Conservation (phyloP, 1,140 invertebrate species). For the Nasonia giraulti region DNA sequence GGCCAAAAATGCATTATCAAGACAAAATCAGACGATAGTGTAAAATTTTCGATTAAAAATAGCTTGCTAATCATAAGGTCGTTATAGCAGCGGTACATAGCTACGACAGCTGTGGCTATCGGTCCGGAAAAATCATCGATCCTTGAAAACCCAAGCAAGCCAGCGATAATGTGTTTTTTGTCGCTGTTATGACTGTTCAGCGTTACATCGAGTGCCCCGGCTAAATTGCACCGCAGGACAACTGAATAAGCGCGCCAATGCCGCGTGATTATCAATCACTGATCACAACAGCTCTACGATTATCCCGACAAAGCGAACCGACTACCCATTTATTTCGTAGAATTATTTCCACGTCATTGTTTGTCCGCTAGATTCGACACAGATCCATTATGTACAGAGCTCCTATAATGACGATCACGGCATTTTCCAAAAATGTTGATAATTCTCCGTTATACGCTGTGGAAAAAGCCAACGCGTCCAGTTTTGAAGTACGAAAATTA, state of each 20-base stretch:
- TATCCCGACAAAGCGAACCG: not conserved
- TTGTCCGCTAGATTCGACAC: too few relatives aligned
- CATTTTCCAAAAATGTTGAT: not conserved
- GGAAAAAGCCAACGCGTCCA: not conserved
- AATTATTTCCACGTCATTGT: not conserved
- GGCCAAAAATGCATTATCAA: not conserved
- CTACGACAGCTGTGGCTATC: constrained; percentile 30
- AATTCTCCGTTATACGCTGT: not conserved
- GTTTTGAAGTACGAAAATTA: not conserved
- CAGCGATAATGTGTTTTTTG: constrained; percentile 49
- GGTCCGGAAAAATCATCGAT: constrained; percentile 58
- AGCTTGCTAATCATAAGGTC: not conserved
- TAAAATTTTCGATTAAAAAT: constrained; percentile 21
- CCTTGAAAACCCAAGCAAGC: constrained; percentile 55
- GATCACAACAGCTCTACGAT: not conserved
- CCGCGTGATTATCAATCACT: constrained; percentile 23
- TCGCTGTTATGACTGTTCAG: constrained; percentile 21
- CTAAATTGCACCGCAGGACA: not conserved
- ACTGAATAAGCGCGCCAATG: not conserved
- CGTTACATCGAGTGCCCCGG: not conserved
- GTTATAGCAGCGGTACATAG: not conserved
- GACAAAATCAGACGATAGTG: not conserved
- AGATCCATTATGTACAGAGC: too few relatives aligned
- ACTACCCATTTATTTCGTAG: constrained; percentile 2
- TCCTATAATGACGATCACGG: too few relatives aligned